Evolutionary conservation across 1,140 invertebrate genomes (phyloP).

Genomic region (Chrysomallon squamiferum): DNA sequence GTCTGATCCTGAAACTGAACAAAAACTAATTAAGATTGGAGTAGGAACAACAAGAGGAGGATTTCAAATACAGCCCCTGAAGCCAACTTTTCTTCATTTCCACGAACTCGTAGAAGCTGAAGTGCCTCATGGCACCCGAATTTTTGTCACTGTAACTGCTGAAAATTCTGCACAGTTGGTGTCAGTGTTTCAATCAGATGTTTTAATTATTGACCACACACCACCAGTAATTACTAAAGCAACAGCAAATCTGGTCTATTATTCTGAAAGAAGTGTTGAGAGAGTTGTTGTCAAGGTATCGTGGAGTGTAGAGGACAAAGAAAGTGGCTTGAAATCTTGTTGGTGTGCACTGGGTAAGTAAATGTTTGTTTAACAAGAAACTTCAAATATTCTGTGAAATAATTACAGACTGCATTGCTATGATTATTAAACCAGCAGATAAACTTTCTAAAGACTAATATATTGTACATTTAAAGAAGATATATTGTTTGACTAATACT

Average conservation of each 20-base stretch:
- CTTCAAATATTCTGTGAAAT: not conserved
- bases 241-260: not conserved
- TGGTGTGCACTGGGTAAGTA: constrained; percentile 7
- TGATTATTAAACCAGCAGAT: not conserved
- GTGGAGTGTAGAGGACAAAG: not conserved
- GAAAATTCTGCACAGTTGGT: constrained; percentile 6
- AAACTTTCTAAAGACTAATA: not conserved
- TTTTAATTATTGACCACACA: constrained; percentile 1
- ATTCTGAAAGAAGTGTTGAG: not conserved
- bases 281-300: not conserved
- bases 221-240: not conserved
- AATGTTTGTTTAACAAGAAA: not conserved
- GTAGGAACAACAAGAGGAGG: constrained; percentile 6
- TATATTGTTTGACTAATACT: not conserved
- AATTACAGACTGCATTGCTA: not conserved
- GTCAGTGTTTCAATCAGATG: not conserved
- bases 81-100: not conserved
- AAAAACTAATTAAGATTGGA: not conserved
- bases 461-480: not conserved
- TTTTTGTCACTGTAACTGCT: constrained; percentile 8
- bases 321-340: constrained; percentile 4
- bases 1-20: constrained; percentile 5
- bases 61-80: constrained; percentile 10
- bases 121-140: not conserved
- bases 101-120: not conserved